phyloP scores from a whole-genome alignment of 2,888 invertebrate genomes.

The Melanostoma mellinum region DNA sequence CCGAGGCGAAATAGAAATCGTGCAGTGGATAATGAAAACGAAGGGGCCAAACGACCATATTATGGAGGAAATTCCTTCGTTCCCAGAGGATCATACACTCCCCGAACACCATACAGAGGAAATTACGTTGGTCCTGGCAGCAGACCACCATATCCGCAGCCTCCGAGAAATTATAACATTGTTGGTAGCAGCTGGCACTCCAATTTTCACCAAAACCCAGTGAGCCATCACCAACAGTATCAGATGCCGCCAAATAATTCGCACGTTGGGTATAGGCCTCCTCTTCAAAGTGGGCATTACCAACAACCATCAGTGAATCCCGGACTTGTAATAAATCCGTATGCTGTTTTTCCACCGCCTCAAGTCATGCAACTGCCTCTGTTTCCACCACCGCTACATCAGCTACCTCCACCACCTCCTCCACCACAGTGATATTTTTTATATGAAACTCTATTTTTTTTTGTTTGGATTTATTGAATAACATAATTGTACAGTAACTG shows the following conservation, averaged over 20 bases:
- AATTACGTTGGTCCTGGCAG: conserved; percentile 12
- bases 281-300: not conserved
- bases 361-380: conserved; percentile 56
- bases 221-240: conserved; percentile 25
- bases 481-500: too few species aligned
- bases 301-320: conserved; percentile 10
- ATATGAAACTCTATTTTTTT: not conserved
- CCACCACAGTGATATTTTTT: conserved; percentile 22
- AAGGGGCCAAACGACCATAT: conserved; percentile 47
- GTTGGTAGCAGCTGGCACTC: conserved; percentile 80
- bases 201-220: conserved; percentile 77
- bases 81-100: conserved; percentile 6
- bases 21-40: conserved; percentile 72
- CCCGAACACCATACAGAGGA: conserved; percentile 53
- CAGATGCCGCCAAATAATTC: conserved; percentile 39
- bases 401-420: conserved; percentile 43
- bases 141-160: conserved; percentile 18
- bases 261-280: conserved; percentile 83
- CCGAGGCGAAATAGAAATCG: conserved; percentile 79
- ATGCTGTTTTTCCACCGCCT: conserved; percentile 56
- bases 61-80: not conserved
- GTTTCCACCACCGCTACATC: conserved; percentile 46
- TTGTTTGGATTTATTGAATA: too few species aligned
- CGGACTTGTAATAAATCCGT: conserved; percentile 60
- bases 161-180: conserved; percentile 75